These are phyloP conservation scores for Sepioteuthis lessoniana DNA, from an alignment of 2,888 invertebrate genomes.

Conservation along the genomic window DNA sequence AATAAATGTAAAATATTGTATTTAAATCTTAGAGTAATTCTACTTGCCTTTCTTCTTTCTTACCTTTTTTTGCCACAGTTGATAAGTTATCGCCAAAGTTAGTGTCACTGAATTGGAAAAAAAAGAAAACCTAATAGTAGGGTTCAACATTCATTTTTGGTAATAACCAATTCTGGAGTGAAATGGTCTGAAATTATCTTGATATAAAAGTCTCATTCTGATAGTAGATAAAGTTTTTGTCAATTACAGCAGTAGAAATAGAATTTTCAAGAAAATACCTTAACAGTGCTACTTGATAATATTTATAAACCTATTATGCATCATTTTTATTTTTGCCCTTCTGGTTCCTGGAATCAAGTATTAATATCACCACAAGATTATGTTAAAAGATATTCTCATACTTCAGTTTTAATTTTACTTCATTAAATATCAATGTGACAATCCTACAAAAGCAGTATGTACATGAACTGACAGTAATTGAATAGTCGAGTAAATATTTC, in stretches of 20 bases:
- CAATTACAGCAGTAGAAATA: background rate
- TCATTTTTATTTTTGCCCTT: background rate
- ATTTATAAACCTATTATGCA: background rate
- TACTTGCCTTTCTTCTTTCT: slow-evolving; percentile 25
- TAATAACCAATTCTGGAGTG: background rate
- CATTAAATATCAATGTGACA: background rate
- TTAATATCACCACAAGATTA: too few relatives aligned
- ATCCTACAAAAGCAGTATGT: background rate
- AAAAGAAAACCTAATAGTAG: slow-evolving; percentile 33
- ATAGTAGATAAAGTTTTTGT: background rate
- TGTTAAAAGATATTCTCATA: background rate
- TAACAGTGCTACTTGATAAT: background rate
- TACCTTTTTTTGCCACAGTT: slow-evolving; percentile 25
- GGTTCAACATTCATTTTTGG: slow-evolving; percentile 1
- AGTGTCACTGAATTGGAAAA: slow-evolving; percentile 12
- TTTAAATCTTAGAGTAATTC: background rate
- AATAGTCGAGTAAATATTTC: background rate
- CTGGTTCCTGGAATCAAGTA: background rate
- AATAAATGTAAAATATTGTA: slow-evolving; percentile 19
- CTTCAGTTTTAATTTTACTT: background rate
- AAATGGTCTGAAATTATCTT: background rate
- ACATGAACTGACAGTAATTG: background rate
- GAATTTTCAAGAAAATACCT: background rate
- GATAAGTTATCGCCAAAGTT: slow-evolving; percentile 10
- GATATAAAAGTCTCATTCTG: background rate